A percentile compares a stretch with the other conserved stretches of the same genome.
These are phyloP conservation scores for Garra rufa DNA, from an alignment of 2,113 vertebrate species.

Conservation along the genomic window DNA sequence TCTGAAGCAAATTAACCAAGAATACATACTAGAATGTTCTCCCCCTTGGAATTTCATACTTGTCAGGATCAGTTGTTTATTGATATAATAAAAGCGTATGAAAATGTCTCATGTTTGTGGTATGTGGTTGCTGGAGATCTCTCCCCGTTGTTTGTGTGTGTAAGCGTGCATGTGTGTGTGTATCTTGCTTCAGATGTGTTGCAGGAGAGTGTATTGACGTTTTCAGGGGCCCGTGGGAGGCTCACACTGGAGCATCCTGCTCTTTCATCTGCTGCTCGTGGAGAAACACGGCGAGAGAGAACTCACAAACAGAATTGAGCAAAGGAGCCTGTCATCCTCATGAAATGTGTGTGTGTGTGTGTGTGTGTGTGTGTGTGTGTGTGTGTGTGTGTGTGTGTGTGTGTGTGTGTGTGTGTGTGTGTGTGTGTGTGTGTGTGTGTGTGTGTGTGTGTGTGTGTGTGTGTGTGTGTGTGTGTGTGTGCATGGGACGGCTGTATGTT, in stretches of 20 bases:
- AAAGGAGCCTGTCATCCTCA: conserved; percentile 53
- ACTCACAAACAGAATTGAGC: conserved; percentile 58
- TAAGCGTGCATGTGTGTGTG: conserved; percentile 41
- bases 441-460: neutral
- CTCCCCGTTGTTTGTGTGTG: conserved; percentile 38
- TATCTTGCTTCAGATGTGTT: conserved; percentile 55
- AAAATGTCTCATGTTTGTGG: conserved; percentile 26
- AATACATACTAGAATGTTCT: conserved; percentile 23
- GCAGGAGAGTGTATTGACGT: conserved; percentile 57
- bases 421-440: conserved; percentile 3
- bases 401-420: conserved; percentile 3
- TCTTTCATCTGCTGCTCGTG: conserved; percentile 64
- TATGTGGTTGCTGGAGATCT: conserved; percentile 40
- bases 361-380: conserved; percentile 44
- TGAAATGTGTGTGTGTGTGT: conserved; percentile 43
- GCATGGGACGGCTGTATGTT: conserved; percentile 45
- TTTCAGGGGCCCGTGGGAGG: conserved; percentile 58
- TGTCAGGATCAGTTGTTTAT: conserved; percentile 17
- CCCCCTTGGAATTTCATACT: neutral
- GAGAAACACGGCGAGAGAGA: conserved; percentile 57
- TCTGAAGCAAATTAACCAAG: neutral
- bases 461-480: conserved; percentile 12
- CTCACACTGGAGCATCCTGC: conserved; percentile 63
- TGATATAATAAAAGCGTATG: neutral
- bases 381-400: conserved; percentile 10